These are phyloP conservation scores for Drosophila neotestacea DNA, from an alignment of 2,888 invertebrate species.

Conservation along the genomic window DNA sequence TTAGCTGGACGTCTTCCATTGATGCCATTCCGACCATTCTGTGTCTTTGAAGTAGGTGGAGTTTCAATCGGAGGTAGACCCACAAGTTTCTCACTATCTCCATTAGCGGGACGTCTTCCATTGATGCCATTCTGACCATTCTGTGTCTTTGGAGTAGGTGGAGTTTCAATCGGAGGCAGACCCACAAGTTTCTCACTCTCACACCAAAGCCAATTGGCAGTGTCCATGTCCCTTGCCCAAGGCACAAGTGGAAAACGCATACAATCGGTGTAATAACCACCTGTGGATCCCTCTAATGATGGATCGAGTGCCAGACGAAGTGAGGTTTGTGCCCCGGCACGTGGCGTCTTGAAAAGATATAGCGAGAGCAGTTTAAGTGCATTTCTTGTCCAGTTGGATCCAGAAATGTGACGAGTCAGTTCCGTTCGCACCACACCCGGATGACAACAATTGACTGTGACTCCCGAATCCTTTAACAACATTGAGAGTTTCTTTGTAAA, in stretches of 20 bases:
- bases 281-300: constrained; percentile 75
- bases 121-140: constrained; percentile 23
- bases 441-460: constrained; percentile 90
- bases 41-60: constrained; percentile 11
- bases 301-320: constrained; percentile 84
- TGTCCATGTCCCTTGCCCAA: constrained; percentile 86
- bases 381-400: constrained; percentile 64
- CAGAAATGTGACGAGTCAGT: constrained; percentile 86
- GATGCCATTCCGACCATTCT: constrained; percentile 18
- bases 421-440: constrained; percentile 92
- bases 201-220: constrained; percentile 88
- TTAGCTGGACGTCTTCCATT: constrained; percentile 28
- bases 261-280: constrained; percentile 87
- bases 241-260: constrained; percentile 85
- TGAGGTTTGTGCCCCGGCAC: constrained; percentile 84
- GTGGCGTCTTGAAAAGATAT: constrained; percentile 80
- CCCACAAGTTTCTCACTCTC: constrained; percentile 84
- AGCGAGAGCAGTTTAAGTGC: constrained; percentile 64
- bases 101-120: constrained; percentile 28
- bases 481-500: constrained; percentile 90
- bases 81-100: constrained; percentile 82
- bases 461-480: constrained; percentile 87
- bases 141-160: constrained; percentile 10
- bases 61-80: constrained; percentile 68
- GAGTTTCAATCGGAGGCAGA: constrained; percentile 59